Evolutionary conservation across 2,797 vertebrate genomes (phyloP), one percentile per base, ranked within the genome.

Genomic region (Clamator glandarius): DNA sequence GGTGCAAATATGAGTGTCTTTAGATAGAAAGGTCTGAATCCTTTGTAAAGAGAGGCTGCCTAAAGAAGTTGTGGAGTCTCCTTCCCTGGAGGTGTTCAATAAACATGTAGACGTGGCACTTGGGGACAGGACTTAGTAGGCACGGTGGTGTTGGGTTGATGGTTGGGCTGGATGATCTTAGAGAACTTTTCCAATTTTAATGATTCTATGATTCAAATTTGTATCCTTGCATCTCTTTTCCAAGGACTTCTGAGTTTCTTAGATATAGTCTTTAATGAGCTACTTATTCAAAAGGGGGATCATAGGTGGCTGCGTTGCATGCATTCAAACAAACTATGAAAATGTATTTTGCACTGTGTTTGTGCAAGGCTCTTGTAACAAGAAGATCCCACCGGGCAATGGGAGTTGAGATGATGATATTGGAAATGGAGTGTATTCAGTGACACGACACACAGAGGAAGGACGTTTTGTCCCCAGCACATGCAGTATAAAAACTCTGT

Each of bases 401-500:
- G 8, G 7, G 48, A 14, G 14, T 23, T 41, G 81, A 51, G 79
- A 18, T 28, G 50, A 10, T 62, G 35, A 33, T 39, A 19, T 4
- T 76, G 89, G 67, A 39, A 75, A 26, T 26, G 58, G 39, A 23
- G 14, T 6, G 1, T 8, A 4, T 17, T 66, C 28, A 4, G 1
- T 35, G 48, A n/a, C 5, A 2, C 3, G 29, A 44, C 5, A 15
- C 52, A 33, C 18, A 16, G 57, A 44, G 52, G n/a, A 41, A 44
- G 52, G n/a, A 41, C 16, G 2, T 72, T 81, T 9, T 66, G n/a
- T 57, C 54, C 68, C 58, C 36, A 61, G 39, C 52, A n/a, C n/a
- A 2, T 0, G 2, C 31, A 24, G 8, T 6, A 9, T 4, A n/a
- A 63, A 83, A 59, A 4, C 19, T 19, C 11, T 39, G 0, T 7